Evolutionary conservation across 2,888 invertebrate genomes (phyloP).

Genomic region (Seira sanloemensis): DNA sequence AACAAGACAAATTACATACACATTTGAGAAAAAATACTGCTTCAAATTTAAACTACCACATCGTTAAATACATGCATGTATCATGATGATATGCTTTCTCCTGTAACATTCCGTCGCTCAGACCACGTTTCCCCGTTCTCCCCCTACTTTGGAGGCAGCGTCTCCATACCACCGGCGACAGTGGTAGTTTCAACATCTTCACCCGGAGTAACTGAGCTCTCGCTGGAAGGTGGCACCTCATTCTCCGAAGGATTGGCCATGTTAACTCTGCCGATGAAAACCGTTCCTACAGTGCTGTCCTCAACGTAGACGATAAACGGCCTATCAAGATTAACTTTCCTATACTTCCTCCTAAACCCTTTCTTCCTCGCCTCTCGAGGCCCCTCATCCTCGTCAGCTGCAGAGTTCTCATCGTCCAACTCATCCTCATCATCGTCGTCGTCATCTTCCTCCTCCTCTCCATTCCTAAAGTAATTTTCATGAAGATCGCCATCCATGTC

Average conservation of each 20-base stretch:
- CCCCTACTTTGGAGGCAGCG: slow-evolving; percentile 30
- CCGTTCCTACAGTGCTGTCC: slow-evolving; percentile 65
- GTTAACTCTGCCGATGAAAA: slow-evolving; percentile 66
- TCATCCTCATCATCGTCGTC: slow-evolving; percentile 9
- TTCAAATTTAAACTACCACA: too few relatives aligned
- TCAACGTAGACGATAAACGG: slow-evolving; percentile 71
- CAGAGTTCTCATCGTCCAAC: slow-evolving; percentile 13
- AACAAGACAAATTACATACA: too few relatives aligned
- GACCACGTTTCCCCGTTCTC: too few relatives aligned
- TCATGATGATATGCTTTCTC: too few relatives aligned
- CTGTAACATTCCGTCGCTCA: too few relatives aligned
- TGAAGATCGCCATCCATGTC: slow-evolving; percentile 56
- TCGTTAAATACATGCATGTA: too few relatives aligned
- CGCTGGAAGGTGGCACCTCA: slow-evolving; percentile 47
- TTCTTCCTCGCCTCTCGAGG: slow-evolving; percentile 22
- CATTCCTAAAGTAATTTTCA: slow-evolving; percentile 46
- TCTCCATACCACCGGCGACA: slow-evolving; percentile 21
- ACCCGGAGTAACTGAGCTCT: slow-evolving; percentile 30
- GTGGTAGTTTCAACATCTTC: slow-evolving; percentile 33
- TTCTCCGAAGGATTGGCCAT: slow-evolving; percentile 19
- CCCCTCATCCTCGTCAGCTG: neutral
- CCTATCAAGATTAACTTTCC: slow-evolving; percentile 66
- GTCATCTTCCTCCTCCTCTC: slow-evolving; percentile 36
- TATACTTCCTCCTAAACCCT: slow-evolving; percentile 46
- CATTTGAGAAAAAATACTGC: too few relatives aligned